Base-by-base conservation (phyloP, 2,888 invertebrate species). In the Caenorhabditis drosophilae region DNA sequence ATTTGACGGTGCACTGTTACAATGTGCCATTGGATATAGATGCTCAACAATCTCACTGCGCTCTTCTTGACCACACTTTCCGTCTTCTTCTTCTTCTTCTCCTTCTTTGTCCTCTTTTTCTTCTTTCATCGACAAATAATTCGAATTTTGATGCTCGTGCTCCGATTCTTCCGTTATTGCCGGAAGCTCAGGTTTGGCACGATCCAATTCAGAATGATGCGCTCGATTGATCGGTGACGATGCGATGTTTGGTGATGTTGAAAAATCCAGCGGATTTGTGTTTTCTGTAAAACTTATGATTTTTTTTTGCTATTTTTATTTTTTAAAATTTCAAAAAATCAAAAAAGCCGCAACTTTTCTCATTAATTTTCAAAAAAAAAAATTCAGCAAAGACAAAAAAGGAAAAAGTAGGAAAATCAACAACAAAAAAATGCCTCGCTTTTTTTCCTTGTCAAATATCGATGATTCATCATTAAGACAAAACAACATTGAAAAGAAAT, bases 1-100 rank as follows among this genome's bases (percentile, higher is more conserved):
- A n/a, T 59, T 60, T 20, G 63, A 54, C 20, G 66, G 66, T 15
- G 59, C 66, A 55, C 66, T 66, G 27, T 52, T 60, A 31, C 66
- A 66, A 26, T 66, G 66, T 7, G 53, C 34, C 56, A 66, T 66
- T n/a, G 66, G 66, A 42, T 66, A 66, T 0, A 56, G 49, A 27
- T 59, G 66, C 27, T 66, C 66, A 11, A 66, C 35, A 9, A 58
- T 26, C 12, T 63, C 57, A n/a, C n/a, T n/a, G n/a, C n/a, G n/a
- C n/a, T n/a, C n/a, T n/a, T n/a, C n/a, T n/a, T n/a, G n/a, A n/a
- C n/a, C n/a, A n/a, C n/a, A n/a, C n/a, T n/a, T n/a, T 0, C 52
- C 48, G 31, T 49, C 55, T 9, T 22, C 22, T 7, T 40, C 40
- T 20, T 20, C 40, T 22, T 18, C 18, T 7, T 18, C 42, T 9